Evolutionary conservation across 2,113 vertebrate species (phyloP), one percentile per base, ranked within the genome.

Genomic region (Trachemys scripta): DNA sequence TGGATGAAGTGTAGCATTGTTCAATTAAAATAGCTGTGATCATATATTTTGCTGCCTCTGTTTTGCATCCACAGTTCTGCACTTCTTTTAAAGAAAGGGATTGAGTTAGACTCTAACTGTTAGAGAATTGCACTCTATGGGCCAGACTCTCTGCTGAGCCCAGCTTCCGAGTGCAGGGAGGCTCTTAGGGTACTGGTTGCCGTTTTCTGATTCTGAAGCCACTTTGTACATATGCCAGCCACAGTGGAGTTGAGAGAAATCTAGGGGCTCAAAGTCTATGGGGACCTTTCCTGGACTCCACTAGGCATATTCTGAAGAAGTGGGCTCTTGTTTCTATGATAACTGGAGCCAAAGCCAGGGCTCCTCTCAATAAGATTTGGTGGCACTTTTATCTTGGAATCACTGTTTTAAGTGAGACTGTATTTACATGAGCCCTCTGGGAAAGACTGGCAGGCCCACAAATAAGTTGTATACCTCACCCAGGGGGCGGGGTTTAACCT

Each of bases 1-100:
- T 91, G 90, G 4, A 92, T 87, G 85, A 16, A 96, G 49, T 85
- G 45, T 89, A 88, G 65, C 10, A 80, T 79, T 86, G 53, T 91
- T 91, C 69, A 84, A 1, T 49, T 17, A 56, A 45, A 42, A 87
- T 8, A 42, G 14, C 27, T 91, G 85, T 89, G 38, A 75, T 27
- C 10, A 6, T 20, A 90, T 79, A 82, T 93, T 27, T 86, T 90
- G 16, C 65, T 92, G 56, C 17, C 7, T 90, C 49, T 49, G 78
- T 65, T 80, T 82, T 94, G 75, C 76, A 47, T 90, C 42, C 90
- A 27, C 29, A 87, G 84, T 81, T 27, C 9, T n/a, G 78, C 88
- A 9, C 25, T 93, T 97, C 91, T 56, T 27, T 84, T 83, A 90
- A 92, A 27, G 4, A 90, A 47, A 22, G 19, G n/a, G 20, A 24